Conservation (phyloP, 2,113 vertebrate genomes). For the Spea multiplicata region DNA sequence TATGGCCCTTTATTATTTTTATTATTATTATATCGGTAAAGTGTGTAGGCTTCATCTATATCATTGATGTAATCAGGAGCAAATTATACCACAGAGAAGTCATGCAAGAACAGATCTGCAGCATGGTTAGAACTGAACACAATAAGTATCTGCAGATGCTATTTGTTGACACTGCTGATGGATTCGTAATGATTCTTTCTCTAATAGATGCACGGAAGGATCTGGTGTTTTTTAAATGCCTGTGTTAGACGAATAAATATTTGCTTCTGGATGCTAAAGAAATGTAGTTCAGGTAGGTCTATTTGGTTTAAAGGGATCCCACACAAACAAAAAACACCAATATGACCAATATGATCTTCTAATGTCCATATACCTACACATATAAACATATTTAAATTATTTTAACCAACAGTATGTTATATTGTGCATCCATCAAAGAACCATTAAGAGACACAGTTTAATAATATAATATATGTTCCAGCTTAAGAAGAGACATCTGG, state of each 20-base stretch:
- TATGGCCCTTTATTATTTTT: conserved; percentile 35
- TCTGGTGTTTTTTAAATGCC: conserved; percentile 35
- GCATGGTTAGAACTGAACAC: conserved; percentile 28
- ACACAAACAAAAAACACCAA: no score
- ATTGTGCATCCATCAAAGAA: no score
- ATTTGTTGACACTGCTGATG: conserved; percentile 42
- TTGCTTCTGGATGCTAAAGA: conserved; percentile 17
- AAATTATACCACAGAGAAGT: conserved; percentile 32
- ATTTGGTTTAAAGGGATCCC: conserved; percentile 4
- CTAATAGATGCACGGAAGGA: conserved; percentile 30
- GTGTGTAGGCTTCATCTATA: conserved; percentile 2
- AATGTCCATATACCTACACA: no score
- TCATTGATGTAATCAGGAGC: conserved; percentile 41
- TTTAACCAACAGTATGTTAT: no score
- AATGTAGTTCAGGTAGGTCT: conserved; percentile 23
- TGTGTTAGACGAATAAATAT: conserved; percentile 30
- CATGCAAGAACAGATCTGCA: conserved; percentile 30
- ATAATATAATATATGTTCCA: no score
- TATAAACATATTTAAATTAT: no score
- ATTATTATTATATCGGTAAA: conserved; percentile 19
- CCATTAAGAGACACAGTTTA: no score
- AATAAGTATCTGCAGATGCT: conserved; percentile 40
- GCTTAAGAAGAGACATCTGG: no score
- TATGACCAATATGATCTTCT: no score
- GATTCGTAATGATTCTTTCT: conserved; percentile 35